Conservation (phyloP, 2,888 invertebrate species). For the Chouioia cunea region DNA sequence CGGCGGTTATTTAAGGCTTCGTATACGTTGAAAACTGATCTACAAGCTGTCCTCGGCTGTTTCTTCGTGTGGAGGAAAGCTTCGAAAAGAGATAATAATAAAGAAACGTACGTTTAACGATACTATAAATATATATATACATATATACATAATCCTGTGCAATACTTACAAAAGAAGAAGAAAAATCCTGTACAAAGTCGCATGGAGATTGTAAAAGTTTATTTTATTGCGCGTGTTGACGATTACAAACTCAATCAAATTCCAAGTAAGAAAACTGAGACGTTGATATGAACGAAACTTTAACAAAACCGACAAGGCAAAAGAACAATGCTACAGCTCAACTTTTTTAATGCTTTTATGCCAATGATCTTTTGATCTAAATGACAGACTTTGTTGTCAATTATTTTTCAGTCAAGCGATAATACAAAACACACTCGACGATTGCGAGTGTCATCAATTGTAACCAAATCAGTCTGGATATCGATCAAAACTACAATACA, state of each 20-base stretch:
- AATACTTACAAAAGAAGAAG: constrained; percentile 38
- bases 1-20: constrained; percentile 3
- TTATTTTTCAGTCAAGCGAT: constrained; percentile 57
- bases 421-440: too few relatives aligned
- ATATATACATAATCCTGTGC: constrained; percentile 40
- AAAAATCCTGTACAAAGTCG: constrained; percentile 5
- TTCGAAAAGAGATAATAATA: constrained; percentile 25
- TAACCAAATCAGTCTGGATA: constrained; percentile 2
- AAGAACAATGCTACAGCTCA: not conserved
- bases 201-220: constrained; percentile 25
- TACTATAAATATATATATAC: constrained; percentile 26
- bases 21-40: constrained; percentile 3
- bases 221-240: constrained; percentile 41
- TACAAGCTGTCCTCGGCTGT: constrained; percentile 1
- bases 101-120: constrained; percentile 37
- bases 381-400: constrained; percentile 60
- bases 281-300: constrained; percentile 23
- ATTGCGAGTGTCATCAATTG: too few relatives aligned
- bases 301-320: constrained; percentile 13
- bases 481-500: constrained; percentile 21
- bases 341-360: constrained; percentile 22
- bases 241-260: constrained; percentile 46
- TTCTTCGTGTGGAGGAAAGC: not conserved
- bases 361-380: constrained; percentile 40
- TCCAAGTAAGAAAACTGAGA: constrained; percentile 19